phyloP scores from a whole-genome alignment of 2,888 invertebrate species.

The Cyclophora albipunctata region DNA sequence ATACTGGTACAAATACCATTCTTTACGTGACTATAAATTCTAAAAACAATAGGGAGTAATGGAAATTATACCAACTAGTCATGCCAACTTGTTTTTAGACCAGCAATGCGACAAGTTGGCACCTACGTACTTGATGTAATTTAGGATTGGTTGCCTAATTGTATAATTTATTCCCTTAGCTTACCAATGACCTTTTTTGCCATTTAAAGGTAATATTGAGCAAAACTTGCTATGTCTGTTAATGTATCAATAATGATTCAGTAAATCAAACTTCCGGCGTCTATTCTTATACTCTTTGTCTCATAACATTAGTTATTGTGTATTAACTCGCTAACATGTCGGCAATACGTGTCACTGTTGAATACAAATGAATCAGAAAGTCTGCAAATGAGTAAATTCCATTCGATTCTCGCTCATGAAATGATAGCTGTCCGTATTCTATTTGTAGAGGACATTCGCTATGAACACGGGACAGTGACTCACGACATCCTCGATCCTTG shows the following conservation, averaged over 20 bases:
- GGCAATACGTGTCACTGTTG: constrained; percentile 31
- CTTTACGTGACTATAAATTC: constrained; percentile 31
- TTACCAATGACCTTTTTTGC: too few relatives aligned
- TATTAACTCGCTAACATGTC: constrained; percentile 34
- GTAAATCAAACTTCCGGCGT: constrained; percentile 42
- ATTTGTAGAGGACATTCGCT: constrained; percentile 24
- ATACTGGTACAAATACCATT: constrained; percentile 43
- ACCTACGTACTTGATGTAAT: too few relatives aligned
- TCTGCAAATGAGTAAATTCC: constrained; percentile 64
- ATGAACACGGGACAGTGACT: constrained; percentile 15
- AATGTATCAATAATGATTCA: constrained; percentile 27
- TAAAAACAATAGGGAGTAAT: neutral
- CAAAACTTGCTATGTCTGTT: neutral
- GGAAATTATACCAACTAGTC: neutral
- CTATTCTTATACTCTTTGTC: constrained; percentile 21
- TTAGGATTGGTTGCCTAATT: too few relatives aligned
- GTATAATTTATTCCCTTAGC: too few relatives aligned
- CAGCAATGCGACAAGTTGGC: neutral
- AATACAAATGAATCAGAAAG: constrained; percentile 69
- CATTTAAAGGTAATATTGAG: too few relatives aligned
- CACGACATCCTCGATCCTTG: constrained; percentile 13
- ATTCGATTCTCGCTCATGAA: constrained; percentile 33
- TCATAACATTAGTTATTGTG: constrained; percentile 38
- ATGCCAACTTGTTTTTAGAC: neutral
- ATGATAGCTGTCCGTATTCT: constrained; percentile 23